A percentile compares a stretch with the other conserved stretches of the same genome.
Evolutionary conservation across 2,888 invertebrate genomes (phyloP).

Genomic region (Ochropacha duplaris): DNA sequence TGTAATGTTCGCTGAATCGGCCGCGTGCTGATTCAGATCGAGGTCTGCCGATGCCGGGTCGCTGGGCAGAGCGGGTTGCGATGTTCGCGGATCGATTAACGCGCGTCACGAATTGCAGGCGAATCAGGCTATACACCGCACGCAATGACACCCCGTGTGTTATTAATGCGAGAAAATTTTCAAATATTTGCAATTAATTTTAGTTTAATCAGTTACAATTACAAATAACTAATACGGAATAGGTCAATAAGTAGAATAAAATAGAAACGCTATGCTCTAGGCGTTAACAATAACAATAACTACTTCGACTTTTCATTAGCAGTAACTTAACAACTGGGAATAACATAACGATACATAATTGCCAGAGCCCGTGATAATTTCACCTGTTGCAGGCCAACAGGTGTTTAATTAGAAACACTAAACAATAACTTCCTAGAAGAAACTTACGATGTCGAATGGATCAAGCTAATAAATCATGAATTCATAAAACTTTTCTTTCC

Average conservation of each 20-base stretch:
- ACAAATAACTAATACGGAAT: not conserved
- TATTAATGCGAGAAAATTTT: conserved; percentile 11
- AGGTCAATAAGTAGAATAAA: conserved; percentile 46
- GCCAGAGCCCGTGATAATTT: conserved; percentile 40
- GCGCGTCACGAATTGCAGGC: conserved; percentile 52
- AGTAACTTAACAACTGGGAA: conserved; percentile 63
- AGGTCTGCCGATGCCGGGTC: conserved; percentile 67
- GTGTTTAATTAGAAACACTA: conserved; percentile 16
- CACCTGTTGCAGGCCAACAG: conserved; percentile 9
- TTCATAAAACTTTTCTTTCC: conserved; percentile 31
- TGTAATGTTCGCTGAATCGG: conserved; percentile 58
- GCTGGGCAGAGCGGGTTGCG: conserved; percentile 52
- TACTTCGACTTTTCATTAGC: conserved; percentile 69
- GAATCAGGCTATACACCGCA: conserved; percentile 44
- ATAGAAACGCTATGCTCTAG: conserved; percentile 49
- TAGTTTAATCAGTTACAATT: not conserved
- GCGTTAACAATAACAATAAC: conserved; percentile 60
- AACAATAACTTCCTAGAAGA: conserved; percentile 29
- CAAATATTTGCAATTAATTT: not conserved
- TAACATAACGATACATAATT: conserved; percentile 47
- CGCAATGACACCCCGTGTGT: conserved; percentile 25
- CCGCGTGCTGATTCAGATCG: conserved; percentile 73
- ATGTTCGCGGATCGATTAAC: conserved; percentile 61
- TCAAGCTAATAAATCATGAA: conserved; percentile 28
- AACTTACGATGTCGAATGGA: conserved; percentile 37